phyloP scores from a whole-genome alignment of 1,140 invertebrate species.

The Andrena cerasifolii region DNA sequence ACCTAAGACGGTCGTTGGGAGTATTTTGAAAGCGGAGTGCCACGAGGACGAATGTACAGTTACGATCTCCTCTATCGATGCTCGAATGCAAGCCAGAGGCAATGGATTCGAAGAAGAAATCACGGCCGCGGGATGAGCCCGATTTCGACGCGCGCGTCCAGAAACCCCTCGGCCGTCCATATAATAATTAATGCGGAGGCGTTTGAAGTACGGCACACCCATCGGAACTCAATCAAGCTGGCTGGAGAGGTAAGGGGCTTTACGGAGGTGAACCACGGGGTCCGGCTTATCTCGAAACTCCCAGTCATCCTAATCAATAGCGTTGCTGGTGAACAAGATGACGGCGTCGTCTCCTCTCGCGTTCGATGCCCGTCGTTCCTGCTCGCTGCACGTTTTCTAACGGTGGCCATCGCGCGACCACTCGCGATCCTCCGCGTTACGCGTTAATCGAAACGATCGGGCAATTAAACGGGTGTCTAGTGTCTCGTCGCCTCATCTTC shows the following conservation, averaged over 20 bases:
- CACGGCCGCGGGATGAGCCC: constrained; percentile 14
- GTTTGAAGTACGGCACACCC: constrained; percentile 71
- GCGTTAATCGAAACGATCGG: constrained; percentile 59
- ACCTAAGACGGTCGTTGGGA: no score
- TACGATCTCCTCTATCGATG: background rate
- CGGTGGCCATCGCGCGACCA: background rate
- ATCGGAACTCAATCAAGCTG: constrained; percentile 72
- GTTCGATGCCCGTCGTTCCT: background rate
- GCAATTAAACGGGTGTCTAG: constrained; percentile 38
- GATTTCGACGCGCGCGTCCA: constrained; percentile 45
- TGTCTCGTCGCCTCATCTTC: background rate
- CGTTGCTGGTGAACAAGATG: constrained; percentile 58
- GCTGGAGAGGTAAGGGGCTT: constrained; percentile 61
- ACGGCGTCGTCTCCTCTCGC: constrained; percentile 42
- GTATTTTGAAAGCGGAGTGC: no score
- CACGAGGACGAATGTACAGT: background rate
- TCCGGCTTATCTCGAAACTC: constrained; percentile 66
- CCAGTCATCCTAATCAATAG: constrained; percentile 73
- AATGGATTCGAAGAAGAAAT: constrained; percentile 49
- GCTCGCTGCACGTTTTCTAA: background rate
- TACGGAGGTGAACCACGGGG: constrained; percentile 35
- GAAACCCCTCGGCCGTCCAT: constrained; percentile 39
- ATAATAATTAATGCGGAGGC: constrained; percentile 73
- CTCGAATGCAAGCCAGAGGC: background rate
- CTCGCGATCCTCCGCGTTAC: constrained; percentile 14